Evolutionary conservation across 2,797 vertebrate genomes (phyloP), one percentile per base, ranked within the genome.

Genomic region (Sebastolobus alascanus): DNA sequence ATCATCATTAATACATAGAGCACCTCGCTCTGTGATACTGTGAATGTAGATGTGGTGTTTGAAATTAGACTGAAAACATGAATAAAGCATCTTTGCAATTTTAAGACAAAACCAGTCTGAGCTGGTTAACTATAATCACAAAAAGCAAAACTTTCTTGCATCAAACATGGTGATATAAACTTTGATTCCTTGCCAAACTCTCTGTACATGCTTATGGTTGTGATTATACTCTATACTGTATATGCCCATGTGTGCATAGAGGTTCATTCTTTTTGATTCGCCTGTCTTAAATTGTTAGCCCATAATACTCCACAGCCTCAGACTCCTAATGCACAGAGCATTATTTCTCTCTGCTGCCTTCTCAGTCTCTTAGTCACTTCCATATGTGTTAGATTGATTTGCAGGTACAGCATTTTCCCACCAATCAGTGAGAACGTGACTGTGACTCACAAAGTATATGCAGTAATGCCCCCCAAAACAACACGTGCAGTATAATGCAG

Each of bases 341-440:
- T 89, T 79, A 67, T 59, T 67, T 87, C 79, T 77, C 71, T 79
- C 82, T 73, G 75, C 80, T 25, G 68, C 1, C 46, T 46, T 77
- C 25, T 78, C n/a, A 38, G 72, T 75, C 80, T 67, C 68, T 79
- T 84, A 91, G 82, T 87, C 50, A 40, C 65, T 90, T 85, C 90
- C 91, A 92, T 85, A 88, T 93, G 87, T 90, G 82, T 84, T 35
- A 16, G 58, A 71, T 1, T 73, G 67, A 82, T 11, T 11, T 77
- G 58, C 60, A 85, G 84, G 84, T 89, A 37, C 69, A 77, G 60
- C 60, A 63, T 64, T 85, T 79, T 55, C 68, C 46, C 14, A 60
- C 66, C 85, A 84, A 87, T 89, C 85, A 90, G 56, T 18, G 84
- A 37, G 50, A 84, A 82, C 3, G 63, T 72, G 76, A 83, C 73